phyloP scores from a whole-genome alignment of 2,888 invertebrate genomes.

The Cantharis lateralis region DNA sequence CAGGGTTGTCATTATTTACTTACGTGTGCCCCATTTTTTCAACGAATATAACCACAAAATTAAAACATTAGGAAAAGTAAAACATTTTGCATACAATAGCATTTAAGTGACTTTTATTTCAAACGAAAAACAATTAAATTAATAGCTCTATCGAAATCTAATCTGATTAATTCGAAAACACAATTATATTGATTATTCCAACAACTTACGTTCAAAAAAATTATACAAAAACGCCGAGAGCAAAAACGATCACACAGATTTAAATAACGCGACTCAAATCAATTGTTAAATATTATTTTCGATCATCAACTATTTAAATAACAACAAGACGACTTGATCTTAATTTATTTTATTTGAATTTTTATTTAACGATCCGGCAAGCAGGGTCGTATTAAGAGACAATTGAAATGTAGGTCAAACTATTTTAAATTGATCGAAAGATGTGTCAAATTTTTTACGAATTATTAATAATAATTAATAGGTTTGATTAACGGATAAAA shows the following conservation, averaged over 20 bases:
- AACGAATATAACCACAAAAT: background rate
- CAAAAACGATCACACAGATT: constrained; percentile 6
- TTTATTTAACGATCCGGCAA: background rate
- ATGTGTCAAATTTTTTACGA: background rate
- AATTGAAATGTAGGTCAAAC: background rate
- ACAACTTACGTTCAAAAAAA: constrained; percentile 10
- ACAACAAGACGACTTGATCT: background rate
- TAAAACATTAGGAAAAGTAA: background rate
- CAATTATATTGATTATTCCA: background rate
- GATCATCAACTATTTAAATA: constrained; percentile 4
- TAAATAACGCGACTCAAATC: constrained; percentile 3
- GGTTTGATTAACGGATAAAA: background rate
- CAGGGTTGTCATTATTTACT: constrained; percentile 7
- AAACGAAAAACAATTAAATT: background rate
- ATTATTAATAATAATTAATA: background rate
- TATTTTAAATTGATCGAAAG: background rate
- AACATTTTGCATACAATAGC: background rate
- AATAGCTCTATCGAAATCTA: background rate
- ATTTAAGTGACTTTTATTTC: background rate
- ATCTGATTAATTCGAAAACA: background rate
- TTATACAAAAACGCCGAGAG: constrained; percentile 8
- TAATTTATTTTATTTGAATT: background rate
- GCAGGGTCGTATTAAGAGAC: background rate
- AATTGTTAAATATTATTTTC: constrained; percentile 4
- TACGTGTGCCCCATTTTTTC: background rate